Evolutionary conservation across 1,140 invertebrate species (phyloP), one percentile per base, ranked within the genome.

Genomic region (Caerostris extrusa): DNA sequence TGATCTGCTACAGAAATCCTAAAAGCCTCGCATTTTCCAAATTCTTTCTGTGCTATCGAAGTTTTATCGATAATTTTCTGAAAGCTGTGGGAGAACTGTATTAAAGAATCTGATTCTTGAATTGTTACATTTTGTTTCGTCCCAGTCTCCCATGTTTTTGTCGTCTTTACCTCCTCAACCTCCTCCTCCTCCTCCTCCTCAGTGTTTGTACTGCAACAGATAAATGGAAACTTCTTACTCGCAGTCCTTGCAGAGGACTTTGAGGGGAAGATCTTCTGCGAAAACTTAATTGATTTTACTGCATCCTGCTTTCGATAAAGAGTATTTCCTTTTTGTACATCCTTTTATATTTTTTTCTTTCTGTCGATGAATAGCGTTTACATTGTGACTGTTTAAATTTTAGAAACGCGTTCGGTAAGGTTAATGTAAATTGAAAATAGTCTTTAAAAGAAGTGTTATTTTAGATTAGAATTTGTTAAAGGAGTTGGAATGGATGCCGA

Each of bases 251-350:
- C 10, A 64, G 17, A 12, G 61, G 61, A 17, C 4, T 34, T 34
- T 34, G 34, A 17, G 61, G 61, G 61, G 5, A 17, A 5, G 61
- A 17, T 10, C 61, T 64, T 64, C 12, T 14, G 61, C 12, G 61
- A 64, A 64, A 64, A 64, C 61, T 64, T 64, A 64, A 64, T 64
- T 64, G 61, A 64, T 64, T 64, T 64, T 64, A 64, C 61, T 8
- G 61, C 61, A 10, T 14, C 17, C 61, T 8, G 61, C 61, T 17
- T 14, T 64, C 61, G 61, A 10, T 17, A 10, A 64, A 10, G 10
- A 64, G 61, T 14, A 14, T 64, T 64, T 14, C 61, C 17, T 64
- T 64, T 4, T 5, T 17, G 61, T 64, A 10, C 14, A 64, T 4
- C 17, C 17, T 64, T 17, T 64, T 64, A 17, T 5, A n/a, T n/a